Percentiles rank a stretch among this genome's conserved stretches.
Evolutionary conservation across 2,113 vertebrate species (phyloP).

Genomic region (Chaetodon trifascialis): DNA sequence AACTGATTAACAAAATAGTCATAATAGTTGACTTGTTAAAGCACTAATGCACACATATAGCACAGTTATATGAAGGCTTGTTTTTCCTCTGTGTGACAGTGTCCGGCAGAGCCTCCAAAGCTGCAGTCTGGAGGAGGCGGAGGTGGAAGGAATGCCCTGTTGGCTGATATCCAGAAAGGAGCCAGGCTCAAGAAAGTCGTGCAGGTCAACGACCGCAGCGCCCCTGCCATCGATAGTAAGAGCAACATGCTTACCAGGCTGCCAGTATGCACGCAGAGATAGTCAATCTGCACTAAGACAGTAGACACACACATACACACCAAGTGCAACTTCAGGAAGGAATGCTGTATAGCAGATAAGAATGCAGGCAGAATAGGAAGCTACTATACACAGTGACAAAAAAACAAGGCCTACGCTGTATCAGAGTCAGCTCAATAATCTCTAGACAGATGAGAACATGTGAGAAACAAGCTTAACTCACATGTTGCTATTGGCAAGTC

Average conservation of each 20-base stretch:
- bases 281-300: background rate
- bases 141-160: conserved; percentile 88
- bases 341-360: conserved; percentile 59
- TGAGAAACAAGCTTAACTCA: background rate
- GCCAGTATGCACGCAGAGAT: too few species aligned
- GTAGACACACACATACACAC: conserved; percentile 11
- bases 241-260: background rate
- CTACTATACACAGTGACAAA: conserved; percentile 1
- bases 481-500: background rate
- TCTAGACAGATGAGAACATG: too few species aligned
- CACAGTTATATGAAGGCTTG: background rate
- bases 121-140: conserved; percentile 78
- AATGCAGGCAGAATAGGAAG: conserved; percentile 30
- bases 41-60: background rate
- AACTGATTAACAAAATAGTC: too few species aligned
- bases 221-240: conserved; percentile 92
- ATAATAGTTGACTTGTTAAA: too few species aligned
- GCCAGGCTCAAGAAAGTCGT: conserved; percentile 89
- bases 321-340: conserved; percentile 55
- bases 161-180: conserved; percentile 96
- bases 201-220: conserved; percentile 93
- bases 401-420: background rate
- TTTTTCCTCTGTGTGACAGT: conserved; percentile 51
- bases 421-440: background rate
- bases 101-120: conserved; percentile 61